phyloP scores from a whole-genome alignment of 1,140 invertebrate species.

The Glomeris maerens region DNA sequence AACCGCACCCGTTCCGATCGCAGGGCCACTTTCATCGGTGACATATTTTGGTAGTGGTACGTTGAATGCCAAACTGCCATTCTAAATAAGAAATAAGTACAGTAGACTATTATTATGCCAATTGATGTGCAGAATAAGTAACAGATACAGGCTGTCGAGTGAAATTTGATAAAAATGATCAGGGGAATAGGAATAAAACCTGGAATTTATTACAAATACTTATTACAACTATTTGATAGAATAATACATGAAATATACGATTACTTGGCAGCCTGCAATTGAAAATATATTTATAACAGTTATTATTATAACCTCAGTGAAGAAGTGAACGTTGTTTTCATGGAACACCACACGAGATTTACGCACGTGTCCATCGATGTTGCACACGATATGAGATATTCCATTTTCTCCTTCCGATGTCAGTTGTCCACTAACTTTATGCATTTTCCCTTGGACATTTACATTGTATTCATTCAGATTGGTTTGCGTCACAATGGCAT shows the following conservation, averaged over 20 bases:
- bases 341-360: constrained; percentile 28
- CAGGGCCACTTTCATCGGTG: constrained; percentile 21
- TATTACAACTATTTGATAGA: too few species aligned
- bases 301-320: constrained; percentile 27
- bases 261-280: too few species aligned
- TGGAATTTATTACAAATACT: too few species aligned
- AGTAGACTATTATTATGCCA: too few species aligned
- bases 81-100: constrained; percentile 21
- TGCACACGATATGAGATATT: constrained; percentile 23
- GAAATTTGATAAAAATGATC: too few species aligned
- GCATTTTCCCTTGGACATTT: constrained; percentile 5
- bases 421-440: constrained; percentile 18
- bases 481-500: too few species aligned
- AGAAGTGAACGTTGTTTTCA: constrained; percentile 31
- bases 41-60: constrained; percentile 35
- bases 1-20: constrained; percentile 38
- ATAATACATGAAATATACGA: too few species aligned
- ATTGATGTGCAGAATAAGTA: too few species aligned
- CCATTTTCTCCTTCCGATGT: constrained; percentile 20
- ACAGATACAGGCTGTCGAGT: too few species aligned
- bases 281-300: neutral
- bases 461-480: constrained; percentile 11
- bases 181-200: too few species aligned
- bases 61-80: constrained; percentile 30
- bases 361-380: constrained; percentile 27